Conservation (phyloP, 2,113 vertebrate species). For the Piprites chloris region DNA sequence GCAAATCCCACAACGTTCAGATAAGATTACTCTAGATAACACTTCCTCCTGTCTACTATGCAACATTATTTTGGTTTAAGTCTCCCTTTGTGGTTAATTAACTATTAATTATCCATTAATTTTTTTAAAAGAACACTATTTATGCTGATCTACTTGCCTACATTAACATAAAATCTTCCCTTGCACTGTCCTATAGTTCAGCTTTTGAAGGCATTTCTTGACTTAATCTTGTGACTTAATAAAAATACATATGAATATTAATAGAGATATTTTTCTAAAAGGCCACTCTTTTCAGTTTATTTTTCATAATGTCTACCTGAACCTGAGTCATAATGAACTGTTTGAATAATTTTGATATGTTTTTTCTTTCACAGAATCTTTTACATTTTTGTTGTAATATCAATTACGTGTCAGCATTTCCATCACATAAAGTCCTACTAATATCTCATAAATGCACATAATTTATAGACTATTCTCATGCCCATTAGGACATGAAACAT, state of each 20-base stretch:
- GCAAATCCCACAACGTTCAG: not conserved
- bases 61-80: not conserved
- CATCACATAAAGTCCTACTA: not conserved
- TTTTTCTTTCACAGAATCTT: not conserved
- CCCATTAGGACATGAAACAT: not conserved
- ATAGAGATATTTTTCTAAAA: not conserved
- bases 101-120: not conserved
- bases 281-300: not conserved
- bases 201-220: not conserved
- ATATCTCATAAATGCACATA: not conserved
- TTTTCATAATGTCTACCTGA: not conserved
- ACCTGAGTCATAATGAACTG: not conserved
- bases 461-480: not conserved
- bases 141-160: not conserved
- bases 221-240: not conserved
- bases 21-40: not conserved
- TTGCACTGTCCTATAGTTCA: not conserved
- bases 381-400: not conserved
- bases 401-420: not conserved
- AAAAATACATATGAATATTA: not conserved
- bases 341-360: not conserved
- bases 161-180: constrained; percentile 13
- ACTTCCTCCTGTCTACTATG: not conserved
- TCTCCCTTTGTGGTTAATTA: constrained; percentile 40
- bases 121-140: not conserved